Evolutionary conservation across 1,140 invertebrate species (phyloP).

Genomic region (Drosophila azteca): DNA sequence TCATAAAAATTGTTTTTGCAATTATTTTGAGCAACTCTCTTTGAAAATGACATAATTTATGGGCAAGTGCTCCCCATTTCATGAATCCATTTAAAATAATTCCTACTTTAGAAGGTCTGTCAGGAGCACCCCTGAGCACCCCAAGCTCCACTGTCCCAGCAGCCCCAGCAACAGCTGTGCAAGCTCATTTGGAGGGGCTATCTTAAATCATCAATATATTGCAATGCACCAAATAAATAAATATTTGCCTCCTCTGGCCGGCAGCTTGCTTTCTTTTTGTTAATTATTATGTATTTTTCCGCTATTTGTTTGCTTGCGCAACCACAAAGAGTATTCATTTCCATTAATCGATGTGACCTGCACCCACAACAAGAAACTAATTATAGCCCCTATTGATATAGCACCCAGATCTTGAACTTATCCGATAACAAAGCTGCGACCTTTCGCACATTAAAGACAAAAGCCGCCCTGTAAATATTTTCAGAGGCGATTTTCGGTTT

Average conservation of each 20-base stretch:
- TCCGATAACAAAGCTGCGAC: conserved; percentile 41
- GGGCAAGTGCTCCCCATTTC: background rate
- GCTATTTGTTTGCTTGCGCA: conserved; percentile 36
- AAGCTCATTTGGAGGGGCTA: conserved; percentile 64
- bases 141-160: background rate
- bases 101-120: background rate
- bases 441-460: conserved; percentile 35
- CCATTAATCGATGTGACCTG: conserved; percentile 48
- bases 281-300: background rate
- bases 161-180: conserved; percentile 51
- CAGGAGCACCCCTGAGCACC: conserved; percentile 3
- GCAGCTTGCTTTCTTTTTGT: conserved; percentile 24
- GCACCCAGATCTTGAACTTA: conserved; percentile 43
- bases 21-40: background rate
- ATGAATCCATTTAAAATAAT: conserved; percentile 1
- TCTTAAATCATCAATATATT: conserved; percentile 36
- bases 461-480: conserved; percentile 27
- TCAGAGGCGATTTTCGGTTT: conserved; percentile 1
- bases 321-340: conserved; percentile 31
- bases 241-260: conserved; percentile 29
- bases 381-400: conserved; percentile 39
- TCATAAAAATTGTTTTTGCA: background rate
- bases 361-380: conserved; percentile 31
- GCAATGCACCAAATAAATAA: conserved; percentile 40
- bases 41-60: conserved; percentile 4